Evolutionary conservation across 1,140 invertebrate species (phyloP).

Genomic region (Agrypnia vestita): DNA sequence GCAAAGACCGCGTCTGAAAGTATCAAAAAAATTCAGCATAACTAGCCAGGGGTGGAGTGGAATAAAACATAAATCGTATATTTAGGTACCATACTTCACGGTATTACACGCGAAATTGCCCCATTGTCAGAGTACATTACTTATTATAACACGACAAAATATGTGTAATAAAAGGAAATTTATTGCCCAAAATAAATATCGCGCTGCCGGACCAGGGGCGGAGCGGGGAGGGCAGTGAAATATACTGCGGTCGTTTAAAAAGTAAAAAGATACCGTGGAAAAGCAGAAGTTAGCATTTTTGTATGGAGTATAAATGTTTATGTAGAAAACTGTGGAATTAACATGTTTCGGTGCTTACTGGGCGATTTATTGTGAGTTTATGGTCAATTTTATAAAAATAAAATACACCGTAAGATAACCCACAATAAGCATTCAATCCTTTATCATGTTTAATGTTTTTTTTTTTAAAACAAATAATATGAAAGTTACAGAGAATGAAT

Average conservation of each 20-base stretch:
- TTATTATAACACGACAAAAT: conserved; percentile 75
- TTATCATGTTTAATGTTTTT: too few relatives aligned
- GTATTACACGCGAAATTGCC: conserved; percentile 73
- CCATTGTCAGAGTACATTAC: conserved; percentile 71
- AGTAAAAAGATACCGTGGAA: conserved; percentile 43
- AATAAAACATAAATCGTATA: conserved; percentile 61
- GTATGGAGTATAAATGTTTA: conserved; percentile 32
- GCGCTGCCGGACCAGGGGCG: conserved; percentile 40
- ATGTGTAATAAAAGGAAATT: conserved; percentile 75
- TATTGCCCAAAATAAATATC: conserved; percentile 74
- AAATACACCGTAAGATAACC: too few relatives aligned
- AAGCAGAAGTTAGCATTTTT: conserved; percentile 45
- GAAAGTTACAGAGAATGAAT: too few relatives aligned
- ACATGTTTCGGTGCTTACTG: conserved; percentile 32
- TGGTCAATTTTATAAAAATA: conserved; percentile 1
- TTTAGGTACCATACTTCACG: conserved; percentile 62
- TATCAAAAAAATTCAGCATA: conserved; percentile 38
- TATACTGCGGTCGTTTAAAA: conserved; percentile 48
- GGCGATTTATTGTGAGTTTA: conserved; percentile 21
- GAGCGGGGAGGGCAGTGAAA: conserved; percentile 8
- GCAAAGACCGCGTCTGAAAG: too few relatives aligned
- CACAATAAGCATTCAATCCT: too few relatives aligned
- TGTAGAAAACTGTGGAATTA: conserved; percentile 36
- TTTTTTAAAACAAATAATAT: too few relatives aligned
- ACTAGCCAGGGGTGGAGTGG: conserved; percentile 51